Evolutionary conservation across 2,888 invertebrate species (phyloP).

Genomic region (Ectemnius cavifrons): DNA sequence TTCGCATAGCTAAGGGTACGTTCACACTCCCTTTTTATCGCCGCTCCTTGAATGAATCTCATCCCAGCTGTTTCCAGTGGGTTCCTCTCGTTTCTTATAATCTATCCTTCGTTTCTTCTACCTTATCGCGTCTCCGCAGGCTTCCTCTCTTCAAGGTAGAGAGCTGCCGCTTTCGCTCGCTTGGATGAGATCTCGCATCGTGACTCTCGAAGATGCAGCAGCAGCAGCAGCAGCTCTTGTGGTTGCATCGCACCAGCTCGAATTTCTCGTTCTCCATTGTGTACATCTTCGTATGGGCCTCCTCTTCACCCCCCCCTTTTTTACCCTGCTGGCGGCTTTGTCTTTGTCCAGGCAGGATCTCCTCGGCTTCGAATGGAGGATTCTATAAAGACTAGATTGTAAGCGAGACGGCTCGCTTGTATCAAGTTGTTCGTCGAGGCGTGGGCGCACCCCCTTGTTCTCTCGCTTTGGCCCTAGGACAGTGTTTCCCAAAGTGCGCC

Average conservation of each 20-base stretch:
- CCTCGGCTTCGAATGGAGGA: constrained; percentile 51
- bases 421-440: constrained; percentile 65
- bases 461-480: constrained; percentile 53
- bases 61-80: constrained; percentile 23
- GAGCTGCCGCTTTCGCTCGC: constrained; percentile 33
- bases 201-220: constrained; percentile 53
- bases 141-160: constrained; percentile 27
- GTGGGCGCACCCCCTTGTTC: constrained; percentile 60
- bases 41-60: constrained; percentile 50
- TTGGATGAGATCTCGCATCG: constrained; percentile 51
- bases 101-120: neutral
- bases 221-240: constrained; percentile 43
- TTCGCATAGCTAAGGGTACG: constrained; percentile 46
- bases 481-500: constrained; percentile 57
- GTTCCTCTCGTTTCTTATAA: constrained; percentile 9
- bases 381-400: constrained; percentile 68
- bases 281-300: constrained; percentile 39
- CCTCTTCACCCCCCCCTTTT: constrained; percentile 28
- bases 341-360: constrained; percentile 41
- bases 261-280: constrained; percentile 73
- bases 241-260: constrained; percentile 62
- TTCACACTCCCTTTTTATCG: constrained; percentile 56
- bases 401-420: constrained; percentile 66
- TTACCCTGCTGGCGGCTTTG: constrained; percentile 22
- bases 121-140: constrained; percentile 9